A percentile compares a stretch with the other conserved stretches of the same genome.
These are phyloP conservation scores for Plagiodera versicolora DNA, from an alignment of 2,888 invertebrate species.

Conservation along the genomic window DNA sequence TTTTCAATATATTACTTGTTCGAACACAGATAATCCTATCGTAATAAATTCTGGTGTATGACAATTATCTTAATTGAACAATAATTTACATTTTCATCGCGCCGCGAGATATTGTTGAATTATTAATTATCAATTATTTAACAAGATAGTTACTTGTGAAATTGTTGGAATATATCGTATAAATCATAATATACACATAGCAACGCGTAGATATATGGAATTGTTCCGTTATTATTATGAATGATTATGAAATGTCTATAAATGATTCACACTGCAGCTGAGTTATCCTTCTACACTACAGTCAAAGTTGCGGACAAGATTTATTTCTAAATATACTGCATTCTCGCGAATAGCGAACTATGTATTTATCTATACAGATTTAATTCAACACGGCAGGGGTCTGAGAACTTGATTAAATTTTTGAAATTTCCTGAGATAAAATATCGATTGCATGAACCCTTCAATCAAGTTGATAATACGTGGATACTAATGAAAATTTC, in stretches of 20 bases:
- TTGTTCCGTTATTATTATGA: background rate
- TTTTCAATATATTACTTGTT: too few species aligned
- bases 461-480: too few species aligned
- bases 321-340: too few species aligned
- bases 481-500: too few species aligned
- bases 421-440: too few species aligned
- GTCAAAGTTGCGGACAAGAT: too few species aligned
- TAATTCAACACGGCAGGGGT: background rate
- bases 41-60: conserved; percentile 6
- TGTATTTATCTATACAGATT: background rate
- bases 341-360: too few species aligned
- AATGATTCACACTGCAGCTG: too few species aligned
- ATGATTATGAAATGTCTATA: background rate
- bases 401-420: background rate
- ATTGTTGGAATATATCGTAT: background rate
- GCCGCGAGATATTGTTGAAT: background rate
- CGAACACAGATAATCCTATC: background rate
- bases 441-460: too few species aligned
- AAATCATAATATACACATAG: background rate
- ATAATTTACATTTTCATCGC: conserved; percentile 3
- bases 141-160: background rate
- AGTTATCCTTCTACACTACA: too few species aligned
- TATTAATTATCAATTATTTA: background rate
- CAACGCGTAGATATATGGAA: background rate
- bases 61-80: conserved; percentile 10